A percentile compares a stretch with the other conserved stretches of the same genome.
These are phyloP conservation scores for Cyanoderma ruficeps DNA, from an alignment of 2,113 vertebrate genomes.

Conservation along the genomic window DNA sequence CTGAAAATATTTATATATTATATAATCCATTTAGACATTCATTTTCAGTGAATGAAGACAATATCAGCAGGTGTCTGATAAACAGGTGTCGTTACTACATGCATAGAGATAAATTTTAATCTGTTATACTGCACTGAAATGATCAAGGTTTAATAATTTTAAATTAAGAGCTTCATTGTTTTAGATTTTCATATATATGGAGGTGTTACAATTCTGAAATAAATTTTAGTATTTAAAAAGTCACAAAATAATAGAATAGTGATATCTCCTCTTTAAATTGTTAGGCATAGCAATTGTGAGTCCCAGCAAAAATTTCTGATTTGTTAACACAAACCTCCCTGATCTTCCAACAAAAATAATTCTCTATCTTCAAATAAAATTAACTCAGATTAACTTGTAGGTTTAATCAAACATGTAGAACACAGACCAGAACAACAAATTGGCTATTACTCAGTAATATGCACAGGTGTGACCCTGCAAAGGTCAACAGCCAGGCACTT, in stretches of 20 bases:
- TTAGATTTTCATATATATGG: not conserved
- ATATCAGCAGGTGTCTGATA: not conserved
- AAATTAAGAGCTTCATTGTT: not conserved
- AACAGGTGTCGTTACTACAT: not conserved
- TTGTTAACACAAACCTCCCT: not conserved
- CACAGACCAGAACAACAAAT: constrained; percentile 14
- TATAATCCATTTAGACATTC: not conserved
- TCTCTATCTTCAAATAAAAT: not conserved
- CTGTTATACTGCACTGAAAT: not conserved
- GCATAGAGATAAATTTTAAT: not conserved
- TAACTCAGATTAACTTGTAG: not conserved
- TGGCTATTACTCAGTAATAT: not conserved
- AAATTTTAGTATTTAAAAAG: not conserved
- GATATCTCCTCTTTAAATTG: not conserved
- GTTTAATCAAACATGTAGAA: not conserved
- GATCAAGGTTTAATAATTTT: not conserved
- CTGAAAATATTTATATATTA: not conserved
- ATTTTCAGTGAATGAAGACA: not conserved
- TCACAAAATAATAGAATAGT: not conserved
- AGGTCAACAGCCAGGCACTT: constrained; percentile 48
- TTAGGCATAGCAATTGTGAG: not conserved
- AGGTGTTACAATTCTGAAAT: not conserved
- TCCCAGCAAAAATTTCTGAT: not conserved
- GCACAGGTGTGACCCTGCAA: constrained; percentile 52
- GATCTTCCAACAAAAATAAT: not conserved